Percentiles rank a stretch among this genome's conserved stretches.
These are phyloP conservation scores for Lamellibrachia satsuma DNA, from an alignment of 2,888 invertebrate species.

Conservation along the genomic window DNA sequence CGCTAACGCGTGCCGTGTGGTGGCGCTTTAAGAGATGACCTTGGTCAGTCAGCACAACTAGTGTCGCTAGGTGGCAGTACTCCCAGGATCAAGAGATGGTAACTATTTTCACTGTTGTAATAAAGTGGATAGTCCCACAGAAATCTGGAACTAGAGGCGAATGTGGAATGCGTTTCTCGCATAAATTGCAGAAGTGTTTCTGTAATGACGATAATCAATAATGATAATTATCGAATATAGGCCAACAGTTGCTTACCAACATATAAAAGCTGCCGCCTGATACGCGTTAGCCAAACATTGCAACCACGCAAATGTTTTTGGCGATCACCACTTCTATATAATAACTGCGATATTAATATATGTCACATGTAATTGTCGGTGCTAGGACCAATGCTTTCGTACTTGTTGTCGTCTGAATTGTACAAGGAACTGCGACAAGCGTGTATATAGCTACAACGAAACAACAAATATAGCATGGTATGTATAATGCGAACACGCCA, in stretches of 20 bases:
- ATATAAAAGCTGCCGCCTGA: neutral
- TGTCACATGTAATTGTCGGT: neutral
- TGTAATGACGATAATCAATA: neutral
- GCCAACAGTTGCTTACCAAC: neutral
- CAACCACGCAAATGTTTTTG: no score
- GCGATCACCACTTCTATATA: neutral
- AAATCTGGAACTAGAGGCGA: no score
- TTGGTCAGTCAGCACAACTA: neutral
- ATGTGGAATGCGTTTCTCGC: neutral
- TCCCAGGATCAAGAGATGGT: neutral
- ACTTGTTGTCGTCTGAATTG: neutral
- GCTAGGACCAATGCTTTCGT: neutral
- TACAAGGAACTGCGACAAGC: neutral
- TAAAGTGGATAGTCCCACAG: no score
- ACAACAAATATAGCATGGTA: neutral
- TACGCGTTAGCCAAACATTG: neutral
- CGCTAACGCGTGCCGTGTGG: neutral
- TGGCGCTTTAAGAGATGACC: no score
- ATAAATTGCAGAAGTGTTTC: neutral
- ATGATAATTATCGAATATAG: neutral
- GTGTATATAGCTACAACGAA: neutral
- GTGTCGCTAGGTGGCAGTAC: neutral
- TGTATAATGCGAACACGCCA: neutral
- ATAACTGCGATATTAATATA: neutral
- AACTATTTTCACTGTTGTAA: neutral